These are phyloP conservation scores for Bagarius yarrelli DNA, from an alignment of 2,113 vertebrate genomes.

Conservation along the genomic window DNA sequence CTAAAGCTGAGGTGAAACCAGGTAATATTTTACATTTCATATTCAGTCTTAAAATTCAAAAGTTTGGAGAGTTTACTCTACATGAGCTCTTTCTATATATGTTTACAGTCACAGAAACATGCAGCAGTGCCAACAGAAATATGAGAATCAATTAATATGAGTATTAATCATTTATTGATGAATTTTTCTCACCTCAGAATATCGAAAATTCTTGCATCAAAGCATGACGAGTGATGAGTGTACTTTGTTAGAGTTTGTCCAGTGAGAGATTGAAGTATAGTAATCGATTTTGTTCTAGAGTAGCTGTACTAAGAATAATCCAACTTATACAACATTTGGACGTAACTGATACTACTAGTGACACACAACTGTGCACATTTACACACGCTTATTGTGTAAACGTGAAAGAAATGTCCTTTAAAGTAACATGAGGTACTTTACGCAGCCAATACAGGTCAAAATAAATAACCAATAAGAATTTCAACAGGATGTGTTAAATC, in stretches of 20 bases:
- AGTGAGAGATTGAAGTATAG: background rate
- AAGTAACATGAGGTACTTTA: too few species aligned
- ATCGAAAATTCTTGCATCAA: background rate
- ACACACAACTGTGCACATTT: background rate
- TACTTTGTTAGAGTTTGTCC: background rate
- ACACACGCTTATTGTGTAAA: background rate
- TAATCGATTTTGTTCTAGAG: background rate
- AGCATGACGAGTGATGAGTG: background rate
- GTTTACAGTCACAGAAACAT: background rate
- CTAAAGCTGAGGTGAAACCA: background rate
- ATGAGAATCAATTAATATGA: background rate
- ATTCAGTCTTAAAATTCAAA: background rate
- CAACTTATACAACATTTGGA: background rate
- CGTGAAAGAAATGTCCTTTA: background rate
- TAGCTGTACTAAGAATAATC: background rate
- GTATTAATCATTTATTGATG: background rate
- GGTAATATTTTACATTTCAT: background rate
- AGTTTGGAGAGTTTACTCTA: background rate
- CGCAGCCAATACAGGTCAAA: too few species aligned
- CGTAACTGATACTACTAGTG: background rate
- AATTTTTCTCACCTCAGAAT: background rate
- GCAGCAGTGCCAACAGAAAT: background rate
- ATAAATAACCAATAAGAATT: too few species aligned
- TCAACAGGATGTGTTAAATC: too few species aligned
- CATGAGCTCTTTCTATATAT: background rate